Percentiles rank a stretch among this genome's conserved stretches.
These are phyloP conservation scores for Mormyrops boulengeri DNA, from an alignment of 2,797 vertebrate genomes.

Conservation along the genomic window DNA sequence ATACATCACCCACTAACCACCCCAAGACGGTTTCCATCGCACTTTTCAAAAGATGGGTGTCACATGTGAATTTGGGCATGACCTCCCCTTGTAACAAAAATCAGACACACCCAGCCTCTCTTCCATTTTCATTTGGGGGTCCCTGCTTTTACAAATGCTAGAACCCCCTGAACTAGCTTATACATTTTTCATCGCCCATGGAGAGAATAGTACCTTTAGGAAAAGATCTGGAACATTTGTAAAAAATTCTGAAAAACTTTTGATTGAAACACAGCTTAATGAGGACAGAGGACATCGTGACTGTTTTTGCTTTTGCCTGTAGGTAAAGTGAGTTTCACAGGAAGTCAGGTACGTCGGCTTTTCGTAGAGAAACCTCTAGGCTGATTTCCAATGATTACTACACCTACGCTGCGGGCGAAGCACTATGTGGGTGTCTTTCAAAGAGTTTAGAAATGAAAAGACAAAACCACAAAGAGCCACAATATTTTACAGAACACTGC, in stretches of 20 bases:
- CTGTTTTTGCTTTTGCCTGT: not conserved
- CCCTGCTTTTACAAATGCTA: not conserved
- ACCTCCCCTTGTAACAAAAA: not conserved
- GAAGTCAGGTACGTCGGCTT: not conserved
- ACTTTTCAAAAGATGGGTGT: not conserved
- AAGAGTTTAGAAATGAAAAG: conserved; percentile 10
- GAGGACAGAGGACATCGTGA: not conserved
- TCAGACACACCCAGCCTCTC: not conserved
- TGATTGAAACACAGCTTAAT: not conserved
- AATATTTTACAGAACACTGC: not conserved
- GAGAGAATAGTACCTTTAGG: not conserved
- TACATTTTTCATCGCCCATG: not conserved
- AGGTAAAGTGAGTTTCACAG: not conserved
- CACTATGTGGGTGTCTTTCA: not conserved
- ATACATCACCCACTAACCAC: not conserved
- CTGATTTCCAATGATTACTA: not conserved
- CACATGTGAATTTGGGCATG: not conserved
- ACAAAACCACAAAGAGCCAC: not conserved
- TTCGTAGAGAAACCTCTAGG: conserved; percentile 5
- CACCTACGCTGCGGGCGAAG: not conserved
- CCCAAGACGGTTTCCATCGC: not conserved
- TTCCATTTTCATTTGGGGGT: not conserved
- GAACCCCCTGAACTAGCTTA: not conserved
- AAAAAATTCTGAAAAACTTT: not conserved
- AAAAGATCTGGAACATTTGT: not conserved